Evolutionary conservation across 2,888 invertebrate genomes (phyloP).

Genomic region (Metallyticus violacea): DNA sequence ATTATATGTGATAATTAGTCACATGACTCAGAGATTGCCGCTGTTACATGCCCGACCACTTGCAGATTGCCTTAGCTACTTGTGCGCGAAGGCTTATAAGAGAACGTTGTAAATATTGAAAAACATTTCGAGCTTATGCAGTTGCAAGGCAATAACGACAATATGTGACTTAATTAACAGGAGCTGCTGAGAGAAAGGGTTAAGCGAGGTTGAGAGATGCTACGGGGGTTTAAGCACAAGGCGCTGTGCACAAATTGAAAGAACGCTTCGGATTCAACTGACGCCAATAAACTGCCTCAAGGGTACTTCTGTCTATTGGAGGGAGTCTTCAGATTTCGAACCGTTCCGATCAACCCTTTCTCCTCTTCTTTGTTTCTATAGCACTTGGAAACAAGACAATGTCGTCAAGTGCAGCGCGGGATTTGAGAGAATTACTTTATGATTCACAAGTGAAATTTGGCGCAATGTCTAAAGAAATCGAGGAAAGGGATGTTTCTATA

Average conservation of each 20-base stretch:
- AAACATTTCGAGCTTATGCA: not conserved
- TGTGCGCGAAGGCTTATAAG: too few relatives aligned
- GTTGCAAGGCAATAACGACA: constrained; percentile 9
- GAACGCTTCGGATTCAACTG: not conserved
- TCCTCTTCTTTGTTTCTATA: not conserved
- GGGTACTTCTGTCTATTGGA: not conserved
- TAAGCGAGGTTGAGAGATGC: not conserved
- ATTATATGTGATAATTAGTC: not conserved
- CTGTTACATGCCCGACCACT: too few relatives aligned
- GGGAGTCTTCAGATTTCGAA: not conserved
- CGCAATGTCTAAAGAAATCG: too few relatives aligned
- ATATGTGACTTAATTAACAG: constrained; percentile 25
- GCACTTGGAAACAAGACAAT: not conserved
- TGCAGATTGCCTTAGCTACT: not conserved
- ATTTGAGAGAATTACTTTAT: not conserved
- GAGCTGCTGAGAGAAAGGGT: too few relatives aligned
- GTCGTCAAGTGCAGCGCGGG: not conserved
- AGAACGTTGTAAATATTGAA: not conserved
- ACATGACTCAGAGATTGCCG: not conserved
- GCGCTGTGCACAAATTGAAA: not conserved
- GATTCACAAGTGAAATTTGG: not conserved
- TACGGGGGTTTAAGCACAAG: not conserved
- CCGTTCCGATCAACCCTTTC: not conserved
- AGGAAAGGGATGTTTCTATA: too few relatives aligned
- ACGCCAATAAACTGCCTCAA: not conserved